Base-by-base conservation (phyloP, 92 coral and sea anemone genomes). In the Umimayanthus kanabou region DNA sequence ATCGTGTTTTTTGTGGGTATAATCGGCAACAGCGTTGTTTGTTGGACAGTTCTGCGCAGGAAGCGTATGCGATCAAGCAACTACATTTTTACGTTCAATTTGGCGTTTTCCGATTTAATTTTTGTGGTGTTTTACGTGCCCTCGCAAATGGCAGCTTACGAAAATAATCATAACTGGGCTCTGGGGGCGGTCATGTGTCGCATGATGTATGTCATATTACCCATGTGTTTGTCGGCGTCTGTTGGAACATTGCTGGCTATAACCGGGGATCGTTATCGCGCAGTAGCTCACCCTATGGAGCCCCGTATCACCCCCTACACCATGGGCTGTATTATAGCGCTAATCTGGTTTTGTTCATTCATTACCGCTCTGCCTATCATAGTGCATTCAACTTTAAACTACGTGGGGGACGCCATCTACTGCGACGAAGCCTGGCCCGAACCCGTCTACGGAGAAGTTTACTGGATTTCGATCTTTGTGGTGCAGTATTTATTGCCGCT, bases 101-200 rank as follows among this genome's bases (percentile, higher is more conserved):
- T 96, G 14, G 99, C 99, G 11, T 74, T 96, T 40, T 96, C 98
- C 5, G 99, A 96, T 57, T 81, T 96, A 73, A 83, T 96, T 42
- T 91, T 90, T 79, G 95, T 96, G n/a, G 90, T 95, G 22, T 89
- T 96, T 87, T 96, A 92, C 81, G 85, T 96, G 8, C 99, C 99
- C 10, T 85, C 99, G 8, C 99, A 96, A 91, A 92, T 95, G 95
- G 98, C 99, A 6, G 99, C 99, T 53, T 96, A 94, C 82, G 99
- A 96, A 83, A 96, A 96, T 82, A 80, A 94, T 70, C 99, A 96
- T 58, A 95, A 92, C 82, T 96, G 99, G 99, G 94, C 98, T 11
- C 79, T 95, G 42, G 99, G 99, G 8, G 89, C 95, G 82, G 92
- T 88, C 43, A 92, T 91, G 85, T 96, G 99, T n/a, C 99, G 92